These are phyloP conservation scores for Lomographa bimaculata DNA, from an alignment of 2,888 invertebrate genomes.

Conservation along the genomic window DNA sequence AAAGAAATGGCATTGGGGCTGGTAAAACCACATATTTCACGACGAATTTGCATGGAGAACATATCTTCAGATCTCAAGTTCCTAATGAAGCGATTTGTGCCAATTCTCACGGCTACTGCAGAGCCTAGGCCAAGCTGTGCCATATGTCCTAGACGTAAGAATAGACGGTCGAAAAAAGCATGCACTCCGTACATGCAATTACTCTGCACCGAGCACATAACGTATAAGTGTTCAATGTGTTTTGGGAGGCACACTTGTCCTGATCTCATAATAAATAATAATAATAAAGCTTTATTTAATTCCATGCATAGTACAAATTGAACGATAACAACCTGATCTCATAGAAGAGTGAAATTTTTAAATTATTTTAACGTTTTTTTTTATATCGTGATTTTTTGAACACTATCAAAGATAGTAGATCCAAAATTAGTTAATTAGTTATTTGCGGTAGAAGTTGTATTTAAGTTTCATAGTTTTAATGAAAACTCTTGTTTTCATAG, in stretches of 20 bases:
- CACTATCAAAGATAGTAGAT: too few species aligned
- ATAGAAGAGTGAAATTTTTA: too few species aligned
- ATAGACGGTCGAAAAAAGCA: not conserved
- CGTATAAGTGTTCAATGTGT: not conserved
- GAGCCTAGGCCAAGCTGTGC: slow-evolving; percentile 1
- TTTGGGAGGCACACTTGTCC: not conserved
- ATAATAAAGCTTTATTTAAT: too few species aligned
- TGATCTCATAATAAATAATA: too few species aligned
- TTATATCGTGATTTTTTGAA: too few species aligned
- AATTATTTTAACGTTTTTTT: too few species aligned
- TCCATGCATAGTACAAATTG: too few species aligned
- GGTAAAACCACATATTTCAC: slow-evolving; percentile 1
- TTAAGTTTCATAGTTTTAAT: too few species aligned
- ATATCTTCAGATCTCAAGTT: not conserved
- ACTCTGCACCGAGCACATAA: slow-evolving; percentile 1
- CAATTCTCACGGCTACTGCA: not conserved
- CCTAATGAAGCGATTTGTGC: slow-evolving; percentile 1
- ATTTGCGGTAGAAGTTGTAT: too few species aligned
- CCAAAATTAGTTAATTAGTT: too few species aligned
- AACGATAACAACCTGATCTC: too few species aligned
- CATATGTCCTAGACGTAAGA: not conserved
- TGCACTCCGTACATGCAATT: not conserved
- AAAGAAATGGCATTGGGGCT: not conserved
- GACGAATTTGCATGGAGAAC: slow-evolving; percentile 1
- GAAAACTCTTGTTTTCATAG: too few species aligned